Base-by-base conservation (phyloP, 1,140 invertebrate species). In the Grapholita molesta region DNA sequence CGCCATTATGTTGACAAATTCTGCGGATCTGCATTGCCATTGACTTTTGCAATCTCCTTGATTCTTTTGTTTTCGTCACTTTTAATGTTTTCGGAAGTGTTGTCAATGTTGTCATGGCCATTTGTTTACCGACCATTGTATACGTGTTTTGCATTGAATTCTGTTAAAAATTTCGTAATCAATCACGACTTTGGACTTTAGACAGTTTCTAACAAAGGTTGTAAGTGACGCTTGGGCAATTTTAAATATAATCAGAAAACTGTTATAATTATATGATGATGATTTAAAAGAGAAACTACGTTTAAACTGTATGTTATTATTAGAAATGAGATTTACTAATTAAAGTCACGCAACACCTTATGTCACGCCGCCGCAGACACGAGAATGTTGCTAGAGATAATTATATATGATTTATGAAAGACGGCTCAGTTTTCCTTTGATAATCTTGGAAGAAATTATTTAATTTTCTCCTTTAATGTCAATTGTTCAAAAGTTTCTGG, bases 291-390 rank as follows among this genome's bases (percentile, higher is more conserved):
- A 48, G 18, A 48, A 48, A 48, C 42, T 5, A 18, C 42, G 18
- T 55, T 23, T 55, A 25, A 25, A 55, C 53, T 55, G 48, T 53
- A 21, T 15, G 25, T 61, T 61, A 61, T 61, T 61, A 61, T 25
- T 28, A 61, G 53, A 61, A 61, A 61, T 30, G 24, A 61, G 55
- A 61, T 61, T 61, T 28, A 28, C 12, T 61, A 61, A 61, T 61
- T 32, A 61, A 57, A 57, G 55, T 61, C 55, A 61, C 55, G 55
- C 55, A 61, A 61, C 24, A 28, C 15, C 55, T 61, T 61, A 61
- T 28, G 25, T 61, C 55, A 61, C 24, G 55, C 28, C 23, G 53
- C 52, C 24, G 25, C 23, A 7, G 24, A 9, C 15, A 30, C 25
- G 55, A 61, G 55, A n/a, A 25, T 61, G 55, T 3, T 18, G n/a